Percentiles rank a stretch among this genome's conserved stretches.
These are phyloP conservation scores for Podarcis lilfordi DNA, from an alignment of 2,797 vertebrate genomes.

Conservation along the genomic window DNA sequence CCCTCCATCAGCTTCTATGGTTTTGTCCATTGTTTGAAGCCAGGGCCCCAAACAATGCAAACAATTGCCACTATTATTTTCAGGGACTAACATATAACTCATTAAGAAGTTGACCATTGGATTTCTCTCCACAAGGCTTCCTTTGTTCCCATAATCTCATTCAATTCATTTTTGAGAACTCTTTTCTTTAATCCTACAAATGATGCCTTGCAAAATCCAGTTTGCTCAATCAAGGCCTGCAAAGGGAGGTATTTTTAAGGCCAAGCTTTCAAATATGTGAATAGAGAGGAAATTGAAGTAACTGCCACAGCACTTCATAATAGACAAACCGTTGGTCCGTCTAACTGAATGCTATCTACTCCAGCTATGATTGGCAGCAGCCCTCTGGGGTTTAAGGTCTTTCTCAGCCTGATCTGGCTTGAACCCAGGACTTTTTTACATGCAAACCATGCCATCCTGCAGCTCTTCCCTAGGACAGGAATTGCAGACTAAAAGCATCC, in stretches of 20 bases:
- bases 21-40: conserved; percentile 1
- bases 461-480: neutral
- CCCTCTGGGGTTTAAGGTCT: neutral
- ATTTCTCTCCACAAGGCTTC: conserved; percentile 50
- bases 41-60: conserved; percentile 1
- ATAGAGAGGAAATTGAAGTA: neutral
- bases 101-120: conserved; percentile 43
- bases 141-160: conserved; percentile 52
- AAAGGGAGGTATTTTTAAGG: neutral
- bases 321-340: too few species aligned
- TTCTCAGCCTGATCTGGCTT: neutral
- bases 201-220: conserved; percentile 29
- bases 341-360: neutral
- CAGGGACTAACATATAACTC: conserved; percentile 42
- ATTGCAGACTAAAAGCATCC: neutral
- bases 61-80: conserved; percentile 43
- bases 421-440: neutral
- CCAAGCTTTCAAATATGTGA: neutral
- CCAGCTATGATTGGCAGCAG: neutral
- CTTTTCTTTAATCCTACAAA: conserved; percentile 26
- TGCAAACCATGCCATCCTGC: neutral
- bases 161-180: conserved; percentile 47
- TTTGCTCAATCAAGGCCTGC: neutral
- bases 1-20: neutral
- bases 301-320: neutral